These are phyloP conservation scores for Hedya salicella DNA, from an alignment of 2,888 invertebrate species.

Conservation along the genomic window DNA sequence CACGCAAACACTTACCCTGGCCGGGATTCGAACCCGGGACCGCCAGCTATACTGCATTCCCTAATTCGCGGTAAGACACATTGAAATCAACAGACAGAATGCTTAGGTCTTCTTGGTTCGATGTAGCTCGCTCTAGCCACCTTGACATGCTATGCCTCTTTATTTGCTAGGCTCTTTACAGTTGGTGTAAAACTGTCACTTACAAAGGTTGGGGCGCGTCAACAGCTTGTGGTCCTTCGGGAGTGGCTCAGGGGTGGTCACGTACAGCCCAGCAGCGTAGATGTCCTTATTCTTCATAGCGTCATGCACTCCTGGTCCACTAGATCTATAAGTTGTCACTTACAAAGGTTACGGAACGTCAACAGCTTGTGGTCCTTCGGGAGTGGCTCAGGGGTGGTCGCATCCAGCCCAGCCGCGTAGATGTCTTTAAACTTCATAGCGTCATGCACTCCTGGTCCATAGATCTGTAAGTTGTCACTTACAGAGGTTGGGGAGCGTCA, in stretches of 20 bases:
- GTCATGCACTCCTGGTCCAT: slow-evolving; percentile 92
- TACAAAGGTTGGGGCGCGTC: slow-evolving; percentile 85
- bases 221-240: slow-evolving; percentile 92
- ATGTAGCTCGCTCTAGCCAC: too few relatives aligned
- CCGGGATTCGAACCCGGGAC: too few relatives aligned
- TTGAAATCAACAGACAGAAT: too few relatives aligned
- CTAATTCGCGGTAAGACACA: too few relatives aligned
- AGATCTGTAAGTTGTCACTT: slow-evolving; percentile 77
- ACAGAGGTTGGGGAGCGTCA: slow-evolving; percentile 85
- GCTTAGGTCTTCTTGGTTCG: too few relatives aligned
- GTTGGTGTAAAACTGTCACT: too few relatives aligned
- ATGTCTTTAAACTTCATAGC: slow-evolving; percentile 91
- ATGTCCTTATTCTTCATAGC: slow-evolving; percentile 91
- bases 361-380: slow-evolving; percentile 87
- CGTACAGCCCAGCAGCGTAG: slow-evolving; percentile 95
- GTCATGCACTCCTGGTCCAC: slow-evolving; percentile 91
- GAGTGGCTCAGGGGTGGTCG: slow-evolving; percentile 95
- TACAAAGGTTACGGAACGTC: slow-evolving; percentile 85
- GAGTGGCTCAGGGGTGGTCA: slow-evolving; percentile 95
- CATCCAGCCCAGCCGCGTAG: slow-evolving; percentile 96
- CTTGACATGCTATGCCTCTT: too few relatives aligned
- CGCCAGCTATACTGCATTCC: too few relatives aligned
- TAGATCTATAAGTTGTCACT: slow-evolving; percentile 78
- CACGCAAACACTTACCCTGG: too few relatives aligned
- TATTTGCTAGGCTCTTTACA: too few relatives aligned